Evolutionary conservation across 2,888 invertebrate species (phyloP).

Genomic region (Geotrupes spiniger): DNA sequence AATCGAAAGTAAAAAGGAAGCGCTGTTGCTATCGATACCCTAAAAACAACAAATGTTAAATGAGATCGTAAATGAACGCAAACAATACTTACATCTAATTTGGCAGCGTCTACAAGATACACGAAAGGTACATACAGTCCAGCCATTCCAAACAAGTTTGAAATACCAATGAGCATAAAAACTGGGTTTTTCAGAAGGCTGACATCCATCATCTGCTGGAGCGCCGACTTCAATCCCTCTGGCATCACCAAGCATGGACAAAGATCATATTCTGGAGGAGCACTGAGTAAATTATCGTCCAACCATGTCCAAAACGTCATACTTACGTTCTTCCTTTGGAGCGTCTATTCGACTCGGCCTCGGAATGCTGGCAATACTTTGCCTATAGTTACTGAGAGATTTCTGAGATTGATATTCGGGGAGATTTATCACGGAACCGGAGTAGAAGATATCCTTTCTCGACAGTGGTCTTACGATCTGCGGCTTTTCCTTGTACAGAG

Average conservation of each 20-base stretch:
- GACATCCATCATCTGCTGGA: constrained; percentile 89
- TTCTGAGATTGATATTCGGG: constrained; percentile 93
- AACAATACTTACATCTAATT: constrained; percentile 59
- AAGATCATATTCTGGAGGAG: constrained; percentile 66
- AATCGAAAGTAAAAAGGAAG: constrained; percentile 74
- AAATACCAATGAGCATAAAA: constrained; percentile 87
- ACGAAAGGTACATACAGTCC: constrained; percentile 97
- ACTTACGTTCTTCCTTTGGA: constrained; percentile 68
- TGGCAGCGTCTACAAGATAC: constrained; percentile 83
- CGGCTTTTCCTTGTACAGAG: constrained; percentile 54
- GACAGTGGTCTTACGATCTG: constrained; percentile 87
- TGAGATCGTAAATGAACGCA: neutral
- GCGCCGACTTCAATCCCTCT: constrained; percentile 76
- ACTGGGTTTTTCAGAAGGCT: constrained; percentile 84
- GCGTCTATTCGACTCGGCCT: constrained; percentile 61
- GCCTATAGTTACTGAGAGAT: constrained; percentile 84
- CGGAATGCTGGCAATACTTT: constrained; percentile 87
- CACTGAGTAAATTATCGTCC: constrained; percentile 2
- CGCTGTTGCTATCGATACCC: constrained; percentile 69
- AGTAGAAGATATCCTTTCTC: constrained; percentile 96
- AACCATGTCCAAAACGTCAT: constrained; percentile 8
- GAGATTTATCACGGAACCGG: constrained; percentile 89
- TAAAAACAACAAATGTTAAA: constrained; percentile 38
- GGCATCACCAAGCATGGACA: constrained; percentile 79
- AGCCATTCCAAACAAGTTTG: constrained; percentile 96